These are phyloP conservation scores for Drosophila anceps DNA, from an alignment of 2,888 invertebrate species.

Conservation along the genomic window DNA sequence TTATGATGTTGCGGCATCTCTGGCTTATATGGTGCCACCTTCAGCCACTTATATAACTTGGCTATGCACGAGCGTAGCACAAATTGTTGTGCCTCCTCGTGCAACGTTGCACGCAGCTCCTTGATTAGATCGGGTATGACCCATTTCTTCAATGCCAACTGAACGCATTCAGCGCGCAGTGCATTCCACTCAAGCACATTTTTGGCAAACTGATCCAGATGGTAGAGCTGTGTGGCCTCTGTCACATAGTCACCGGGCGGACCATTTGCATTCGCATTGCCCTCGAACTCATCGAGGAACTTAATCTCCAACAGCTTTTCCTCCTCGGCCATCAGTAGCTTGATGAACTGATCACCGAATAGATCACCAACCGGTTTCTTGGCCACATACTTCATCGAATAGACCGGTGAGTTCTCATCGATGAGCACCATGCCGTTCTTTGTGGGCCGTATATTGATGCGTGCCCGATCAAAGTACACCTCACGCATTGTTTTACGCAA, in stretches of 20 bases:
- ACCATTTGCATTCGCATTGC: conserved; percentile 86
- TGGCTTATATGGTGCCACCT: conserved; percentile 91
- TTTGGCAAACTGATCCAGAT: conserved; percentile 96
- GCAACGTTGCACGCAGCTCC: conserved; percentile 92
- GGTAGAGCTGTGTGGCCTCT: conserved; percentile 91
- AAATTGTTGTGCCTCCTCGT: conserved; percentile 94
- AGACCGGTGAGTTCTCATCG: conserved; percentile 96
- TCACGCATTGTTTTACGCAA: conserved; percentile 94
- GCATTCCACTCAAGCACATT: conserved; percentile 98
- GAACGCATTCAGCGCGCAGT: conserved; percentile 94
- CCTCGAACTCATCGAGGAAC: conserved; percentile 91
- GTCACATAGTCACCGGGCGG: conserved; percentile 92
- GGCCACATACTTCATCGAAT: conserved; percentile 94
- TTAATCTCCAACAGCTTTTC: conserved; percentile 92
- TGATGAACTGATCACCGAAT: conserved; percentile 95
- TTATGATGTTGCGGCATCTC: conserved; percentile 91
- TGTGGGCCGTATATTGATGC: conserved; percentile 92
- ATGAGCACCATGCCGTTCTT: conserved; percentile 97
- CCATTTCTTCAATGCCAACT: conserved; percentile 93
- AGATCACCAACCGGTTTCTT: conserved; percentile 96
- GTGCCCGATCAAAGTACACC: conserved; percentile 94
- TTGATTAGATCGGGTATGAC: conserved; percentile 95
- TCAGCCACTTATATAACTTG: conserved; percentile 95
- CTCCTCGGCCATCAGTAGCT: conserved; percentile 92
- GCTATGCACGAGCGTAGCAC: conserved; percentile 93